Conservation (phyloP, 2,113 vertebrate species). For the Heterotilapia buettikoferi region DNA sequence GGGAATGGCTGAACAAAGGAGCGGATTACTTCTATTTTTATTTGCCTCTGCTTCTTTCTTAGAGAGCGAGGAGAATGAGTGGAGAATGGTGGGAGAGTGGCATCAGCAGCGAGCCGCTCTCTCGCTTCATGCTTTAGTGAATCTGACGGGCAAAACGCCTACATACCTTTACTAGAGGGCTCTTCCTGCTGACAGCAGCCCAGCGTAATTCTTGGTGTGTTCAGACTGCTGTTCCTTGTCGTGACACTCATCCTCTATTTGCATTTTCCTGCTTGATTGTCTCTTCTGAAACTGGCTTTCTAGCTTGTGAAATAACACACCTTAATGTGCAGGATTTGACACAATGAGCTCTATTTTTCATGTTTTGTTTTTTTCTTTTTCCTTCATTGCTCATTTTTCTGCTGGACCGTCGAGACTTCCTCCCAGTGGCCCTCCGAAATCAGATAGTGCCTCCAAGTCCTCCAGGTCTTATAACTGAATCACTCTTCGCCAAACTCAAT, state of each 20-base stretch:
- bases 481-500: slow-evolving; percentile 23
- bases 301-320: not conserved
- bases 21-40: not conserved
- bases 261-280: not conserved
- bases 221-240: not conserved
- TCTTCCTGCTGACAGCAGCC: not conserved
- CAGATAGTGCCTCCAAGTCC: slow-evolving; percentile 37
- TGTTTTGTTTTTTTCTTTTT: not conserved
- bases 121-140: not conserved
- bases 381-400: not conserved
- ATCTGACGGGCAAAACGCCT: not conserved
- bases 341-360: not conserved
- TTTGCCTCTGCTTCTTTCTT: not conserved
- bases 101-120: not conserved
- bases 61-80: not conserved
- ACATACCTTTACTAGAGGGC: not conserved
- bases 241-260: not conserved
- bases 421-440: not conserved
- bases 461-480: slow-evolving; percentile 49
- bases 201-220: not conserved
- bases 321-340: not conserved
- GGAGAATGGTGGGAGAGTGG: not conserved
- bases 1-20: not conserved
- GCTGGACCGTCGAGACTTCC: not conserved
- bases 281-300: not conserved